Percentiles rank a stretch among this genome's conserved stretches.
Conservation (phyloP, 2,888 invertebrate genomes). For the Mimachlamys varia region DNA sequence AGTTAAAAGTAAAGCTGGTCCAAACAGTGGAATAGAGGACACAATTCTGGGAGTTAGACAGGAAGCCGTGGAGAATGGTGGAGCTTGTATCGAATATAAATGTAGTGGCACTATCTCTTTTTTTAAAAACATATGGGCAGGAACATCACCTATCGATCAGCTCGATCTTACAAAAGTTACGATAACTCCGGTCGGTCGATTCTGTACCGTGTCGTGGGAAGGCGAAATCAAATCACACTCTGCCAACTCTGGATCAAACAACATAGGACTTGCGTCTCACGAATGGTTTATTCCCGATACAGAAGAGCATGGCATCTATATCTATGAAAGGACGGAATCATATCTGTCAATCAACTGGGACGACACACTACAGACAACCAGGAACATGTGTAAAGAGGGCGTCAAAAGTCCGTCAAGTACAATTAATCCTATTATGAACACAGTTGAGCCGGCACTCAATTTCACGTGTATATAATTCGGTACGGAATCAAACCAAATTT, state of each 20-base stretch:
- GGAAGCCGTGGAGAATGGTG: neutral
- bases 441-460: neutral
- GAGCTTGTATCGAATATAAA: neutral
- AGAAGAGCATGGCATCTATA: neutral
- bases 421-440: neutral
- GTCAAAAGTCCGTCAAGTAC: neutral
- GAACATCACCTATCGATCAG: neutral
- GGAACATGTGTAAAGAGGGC: neutral
- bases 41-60: neutral
- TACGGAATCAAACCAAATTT: too few species aligned
- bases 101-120: neutral
- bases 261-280: neutral
- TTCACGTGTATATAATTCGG: neutral
- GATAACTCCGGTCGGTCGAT: neutral
- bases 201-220: neutral
- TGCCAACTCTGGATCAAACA: neutral
- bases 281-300: neutral
- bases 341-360: neutral
- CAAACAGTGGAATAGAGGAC: neutral
- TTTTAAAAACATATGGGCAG: neutral
- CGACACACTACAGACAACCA: neutral
- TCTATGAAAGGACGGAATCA: neutral
- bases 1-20: neutral
- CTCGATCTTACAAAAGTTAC: neutral
- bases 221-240: neutral